phyloP scores from a whole-genome alignment of 1,140 invertebrate species.

The Periplaneta americana region DNA sequence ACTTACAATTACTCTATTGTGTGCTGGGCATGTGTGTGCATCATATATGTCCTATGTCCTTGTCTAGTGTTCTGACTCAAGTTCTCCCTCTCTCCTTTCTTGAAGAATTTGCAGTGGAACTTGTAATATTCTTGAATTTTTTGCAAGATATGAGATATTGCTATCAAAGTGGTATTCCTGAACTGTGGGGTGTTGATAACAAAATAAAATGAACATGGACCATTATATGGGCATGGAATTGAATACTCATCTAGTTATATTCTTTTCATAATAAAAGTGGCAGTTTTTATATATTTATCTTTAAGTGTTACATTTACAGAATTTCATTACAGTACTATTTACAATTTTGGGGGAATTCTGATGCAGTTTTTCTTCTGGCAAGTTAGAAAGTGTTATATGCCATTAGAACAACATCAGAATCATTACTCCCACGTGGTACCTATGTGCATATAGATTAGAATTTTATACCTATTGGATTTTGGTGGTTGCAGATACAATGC shows the following conservation, averaged over 20 bases:
- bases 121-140: neutral
- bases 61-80: neutral
- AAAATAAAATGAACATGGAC: neutral
- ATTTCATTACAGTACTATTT: neutral
- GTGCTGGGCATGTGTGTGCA: neutral
- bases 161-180: neutral
- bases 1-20: neutral
- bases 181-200: neutral
- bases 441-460: constrained; percentile 7
- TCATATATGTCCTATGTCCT: neutral
- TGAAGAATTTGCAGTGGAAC: neutral
- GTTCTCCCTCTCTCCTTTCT: neutral
- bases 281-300: constrained; percentile 4
- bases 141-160: neutral
- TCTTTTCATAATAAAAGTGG: neutral
- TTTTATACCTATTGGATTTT: constrained; percentile 5
- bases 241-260: constrained; percentile 1
- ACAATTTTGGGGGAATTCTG: neutral
- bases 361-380: neutral
- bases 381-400: neutral
- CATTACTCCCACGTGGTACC: neutral
- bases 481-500: constrained; percentile 4
- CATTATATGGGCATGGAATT: neutral
- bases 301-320: neutral
- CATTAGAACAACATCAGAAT: neutral